A percentile compares a stretch with the other conserved stretches of the same genome.
Conservation (phyloP, 2,797 vertebrate species). For the Coregonus ussuriensis region DNA sequence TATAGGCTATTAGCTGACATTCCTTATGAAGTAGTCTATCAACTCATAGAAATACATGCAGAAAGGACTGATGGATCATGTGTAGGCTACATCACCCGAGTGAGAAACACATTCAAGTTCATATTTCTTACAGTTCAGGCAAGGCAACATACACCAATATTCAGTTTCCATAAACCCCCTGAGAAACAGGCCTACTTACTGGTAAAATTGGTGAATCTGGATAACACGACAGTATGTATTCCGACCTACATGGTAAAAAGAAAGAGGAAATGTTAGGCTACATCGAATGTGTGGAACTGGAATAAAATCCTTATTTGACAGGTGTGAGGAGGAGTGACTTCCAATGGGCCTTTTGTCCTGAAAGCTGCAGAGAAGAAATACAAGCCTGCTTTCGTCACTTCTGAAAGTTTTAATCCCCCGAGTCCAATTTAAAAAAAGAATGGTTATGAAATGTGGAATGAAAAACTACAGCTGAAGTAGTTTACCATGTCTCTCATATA, state of each 20-base stretch:
- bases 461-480: background rate
- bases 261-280: background rate
- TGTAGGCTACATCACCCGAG: too few species aligned
- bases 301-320: background rate
- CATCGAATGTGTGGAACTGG: background rate
- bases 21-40: too few species aligned
- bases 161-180: background rate
- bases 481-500: background rate
- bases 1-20: too few species aligned
- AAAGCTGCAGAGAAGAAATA: conserved; percentile 16
- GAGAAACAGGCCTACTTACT: background rate
- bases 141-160: background rate
- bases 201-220: background rate
- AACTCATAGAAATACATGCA: too few species aligned
- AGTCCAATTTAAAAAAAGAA: background rate
- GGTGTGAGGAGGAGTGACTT: background rate
- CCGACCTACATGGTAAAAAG: background rate
- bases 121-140: background rate
- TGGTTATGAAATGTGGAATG: background rate
- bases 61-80: too few species aligned
- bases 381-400: background rate
- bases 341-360: conserved; percentile 23
- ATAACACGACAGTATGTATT: background rate
- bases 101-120: too few species aligned
- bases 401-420: background rate